These are phyloP conservation scores for Adelognathus sp. DNA, from an alignment of 2,888 invertebrate genomes.

Conservation along the genomic window DNA sequence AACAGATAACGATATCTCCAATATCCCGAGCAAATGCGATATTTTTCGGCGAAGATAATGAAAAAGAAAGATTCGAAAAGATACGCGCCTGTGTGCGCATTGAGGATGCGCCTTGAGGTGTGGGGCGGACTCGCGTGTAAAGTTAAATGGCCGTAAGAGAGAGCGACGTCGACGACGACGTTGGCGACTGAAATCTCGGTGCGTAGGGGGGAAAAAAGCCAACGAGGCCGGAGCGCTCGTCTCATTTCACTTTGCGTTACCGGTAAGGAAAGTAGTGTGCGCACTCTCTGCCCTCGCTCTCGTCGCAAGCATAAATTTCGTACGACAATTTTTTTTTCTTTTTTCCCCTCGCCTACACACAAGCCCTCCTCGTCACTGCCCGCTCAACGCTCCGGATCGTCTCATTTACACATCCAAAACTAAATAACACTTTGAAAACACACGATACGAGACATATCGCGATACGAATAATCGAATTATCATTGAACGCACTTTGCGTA, in stretches of 20 bases:
- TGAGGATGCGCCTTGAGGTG: background rate
- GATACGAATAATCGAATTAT: slow-evolving; percentile 66
- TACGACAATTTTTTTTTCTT: too few relatives aligned
- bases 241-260: slow-evolving; percentile 79
- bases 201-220: slow-evolving; percentile 12
- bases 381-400: background rate
- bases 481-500: background rate
- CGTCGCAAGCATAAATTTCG: background rate
- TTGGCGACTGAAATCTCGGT: background rate
- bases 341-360: background rate
- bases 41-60: too few relatives aligned
- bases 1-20: too few relatives aligned
- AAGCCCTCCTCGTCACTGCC: slow-evolving; percentile 8
- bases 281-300: background rate
- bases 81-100: too few relatives aligned
- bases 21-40: too few relatives aligned
- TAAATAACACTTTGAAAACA: background rate
- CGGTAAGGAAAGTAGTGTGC: slow-evolving; percentile 76
- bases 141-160: background rate
- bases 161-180: background rate
- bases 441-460: slow-evolving; percentile 52
- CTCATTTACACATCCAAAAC: background rate
- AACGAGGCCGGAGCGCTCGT: slow-evolving; percentile 49
- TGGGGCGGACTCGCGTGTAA: slow-evolving; percentile 1
- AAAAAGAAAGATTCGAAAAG: too few relatives aligned